A percentile compares a stretch with the other conserved stretches of the same genome.
phyloP scores from a whole-genome alignment of 2,888 invertebrate genomes.

The Adela reaumurella region DNA sequence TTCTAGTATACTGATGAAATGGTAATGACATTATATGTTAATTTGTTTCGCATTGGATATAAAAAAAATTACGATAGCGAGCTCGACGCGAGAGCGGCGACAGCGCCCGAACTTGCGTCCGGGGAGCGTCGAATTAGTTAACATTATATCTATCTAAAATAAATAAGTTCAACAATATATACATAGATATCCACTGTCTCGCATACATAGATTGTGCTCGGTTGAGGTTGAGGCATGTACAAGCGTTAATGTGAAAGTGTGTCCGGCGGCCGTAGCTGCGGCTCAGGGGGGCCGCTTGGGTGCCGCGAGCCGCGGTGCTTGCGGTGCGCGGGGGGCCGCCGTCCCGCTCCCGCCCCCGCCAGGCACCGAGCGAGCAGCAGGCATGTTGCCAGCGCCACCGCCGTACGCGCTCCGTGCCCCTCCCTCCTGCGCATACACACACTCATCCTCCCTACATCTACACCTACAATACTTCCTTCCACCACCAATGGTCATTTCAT shows the following conservation, averaged over 20 bases:
- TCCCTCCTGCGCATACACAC: conserved; percentile 19
- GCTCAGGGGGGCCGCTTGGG: conserved; percentile 50
- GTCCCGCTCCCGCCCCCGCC: conserved; percentile 17
- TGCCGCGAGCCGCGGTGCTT: conserved; percentile 56
- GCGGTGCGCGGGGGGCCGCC: conserved; percentile 29
- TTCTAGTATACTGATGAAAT: too few relatives aligned
- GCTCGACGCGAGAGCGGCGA: background rate
- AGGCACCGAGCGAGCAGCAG: conserved; percentile 31
- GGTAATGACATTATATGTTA: too few relatives aligned
- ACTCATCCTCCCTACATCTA: conserved; percentile 6
- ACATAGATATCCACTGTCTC: conserved; percentile 10
- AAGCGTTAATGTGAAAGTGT: conserved; percentile 4
- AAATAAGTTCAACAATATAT: conserved; percentile 6
- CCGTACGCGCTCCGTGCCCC: conserved; percentile 29
- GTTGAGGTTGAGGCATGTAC: conserved; percentile 16
- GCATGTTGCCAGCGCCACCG: conserved; percentile 30
- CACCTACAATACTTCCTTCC: background rate
- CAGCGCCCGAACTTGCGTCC: too few relatives aligned
- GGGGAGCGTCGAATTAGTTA: conserved; percentile 37
- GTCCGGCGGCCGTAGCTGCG: conserved; percentile 12
- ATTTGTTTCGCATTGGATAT: too few relatives aligned
- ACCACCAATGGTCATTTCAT: conserved; percentile 8
- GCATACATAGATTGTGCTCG: conserved; percentile 14
- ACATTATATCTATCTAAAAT: conserved; percentile 49
- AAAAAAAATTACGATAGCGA: too few relatives aligned